Evolutionary conservation across 2,888 invertebrate genomes (phyloP).

Genomic region (Acronicta psi): DNA sequence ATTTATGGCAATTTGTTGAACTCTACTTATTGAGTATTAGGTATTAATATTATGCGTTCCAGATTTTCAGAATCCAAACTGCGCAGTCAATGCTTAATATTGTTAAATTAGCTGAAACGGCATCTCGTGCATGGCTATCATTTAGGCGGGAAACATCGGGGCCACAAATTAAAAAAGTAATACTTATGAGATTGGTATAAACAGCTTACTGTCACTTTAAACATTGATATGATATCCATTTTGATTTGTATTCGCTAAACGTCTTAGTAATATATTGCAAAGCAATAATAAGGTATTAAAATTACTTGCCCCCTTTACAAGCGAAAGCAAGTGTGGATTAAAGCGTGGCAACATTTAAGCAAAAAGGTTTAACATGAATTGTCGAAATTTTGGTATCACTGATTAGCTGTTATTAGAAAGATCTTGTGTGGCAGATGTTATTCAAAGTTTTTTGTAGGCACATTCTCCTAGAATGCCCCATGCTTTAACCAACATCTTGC

Average conservation of each 20-base stretch:
- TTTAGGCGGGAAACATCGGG: constrained; percentile 40
- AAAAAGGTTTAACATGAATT: background rate
- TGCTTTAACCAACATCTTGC: constrained; percentile 29
- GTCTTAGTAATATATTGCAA: constrained; percentile 51
- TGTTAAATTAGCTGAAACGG: constrained; percentile 33
- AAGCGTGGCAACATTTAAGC: constrained; percentile 14
- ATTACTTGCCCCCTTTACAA: constrained; percentile 40
- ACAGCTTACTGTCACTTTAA: constrained; percentile 47
- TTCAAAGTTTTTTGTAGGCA: background rate
- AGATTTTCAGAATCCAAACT: constrained; percentile 31
- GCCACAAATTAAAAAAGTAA: constrained; percentile 28
- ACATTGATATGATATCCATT: constrained; percentile 56
- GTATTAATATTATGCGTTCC: constrained; percentile 35
- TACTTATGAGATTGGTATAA: constrained; percentile 40
- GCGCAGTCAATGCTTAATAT: constrained; percentile 29
- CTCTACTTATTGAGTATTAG: constrained; percentile 52
- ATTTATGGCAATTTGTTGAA: constrained; percentile 61
- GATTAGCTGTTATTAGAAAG: too few species aligned
- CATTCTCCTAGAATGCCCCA: constrained; percentile 1
- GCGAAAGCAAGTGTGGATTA: constrained; percentile 25
- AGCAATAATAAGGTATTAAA: constrained; percentile 51
- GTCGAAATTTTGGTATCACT: background rate
- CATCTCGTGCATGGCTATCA: constrained; percentile 36
- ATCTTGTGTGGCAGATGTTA: too few species aligned
- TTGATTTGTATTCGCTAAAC: constrained; percentile 52